Evolutionary conservation across 2,888 invertebrate genomes (phyloP).

Genomic region (Carterocephalus palaemon): DNA sequence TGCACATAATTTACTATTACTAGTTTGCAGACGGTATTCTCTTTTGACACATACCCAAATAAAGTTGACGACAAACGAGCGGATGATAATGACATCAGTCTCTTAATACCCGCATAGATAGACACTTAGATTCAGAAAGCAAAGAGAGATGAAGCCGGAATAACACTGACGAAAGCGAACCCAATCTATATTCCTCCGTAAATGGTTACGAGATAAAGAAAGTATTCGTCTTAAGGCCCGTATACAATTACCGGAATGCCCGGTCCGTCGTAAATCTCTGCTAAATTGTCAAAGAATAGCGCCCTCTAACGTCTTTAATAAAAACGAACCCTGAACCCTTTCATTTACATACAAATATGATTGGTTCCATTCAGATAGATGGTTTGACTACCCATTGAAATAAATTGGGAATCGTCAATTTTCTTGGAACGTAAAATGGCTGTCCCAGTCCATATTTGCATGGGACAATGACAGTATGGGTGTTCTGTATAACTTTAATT

Average conservation of each 20-base stretch:
- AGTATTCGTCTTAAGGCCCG: conserved; percentile 7
- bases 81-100: no score
- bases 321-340: conserved; percentile 33
- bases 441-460: conserved; percentile 16
- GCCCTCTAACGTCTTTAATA: conserved; percentile 31
- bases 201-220: conserved; percentile 14
- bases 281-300: conserved; percentile 28
- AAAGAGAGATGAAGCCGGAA: conserved; percentile 3
- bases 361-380: conserved; percentile 34
- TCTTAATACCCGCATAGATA: no score
- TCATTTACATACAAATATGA: conserved; percentile 44
- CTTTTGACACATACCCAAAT: no score
- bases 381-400: conserved; percentile 25
- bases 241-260: conserved; percentile 21
- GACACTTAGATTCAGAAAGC: background rate
- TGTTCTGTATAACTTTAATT: conserved; percentile 10
- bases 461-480: conserved; percentile 11
- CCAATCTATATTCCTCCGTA: conserved; percentile 10
- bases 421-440: conserved; percentile 12
- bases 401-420: conserved; percentile 30
- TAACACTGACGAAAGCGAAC: conserved; percentile 6
- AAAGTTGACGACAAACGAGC: no score
- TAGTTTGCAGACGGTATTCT: no score
- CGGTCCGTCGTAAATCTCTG: conserved; percentile 28
- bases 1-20: no score